A percentile compares a stretch with the other conserved stretches of the same genome.
phyloP scores from a whole-genome alignment of 1,140 invertebrate species.

The Drosophila kanapiae region DNA sequence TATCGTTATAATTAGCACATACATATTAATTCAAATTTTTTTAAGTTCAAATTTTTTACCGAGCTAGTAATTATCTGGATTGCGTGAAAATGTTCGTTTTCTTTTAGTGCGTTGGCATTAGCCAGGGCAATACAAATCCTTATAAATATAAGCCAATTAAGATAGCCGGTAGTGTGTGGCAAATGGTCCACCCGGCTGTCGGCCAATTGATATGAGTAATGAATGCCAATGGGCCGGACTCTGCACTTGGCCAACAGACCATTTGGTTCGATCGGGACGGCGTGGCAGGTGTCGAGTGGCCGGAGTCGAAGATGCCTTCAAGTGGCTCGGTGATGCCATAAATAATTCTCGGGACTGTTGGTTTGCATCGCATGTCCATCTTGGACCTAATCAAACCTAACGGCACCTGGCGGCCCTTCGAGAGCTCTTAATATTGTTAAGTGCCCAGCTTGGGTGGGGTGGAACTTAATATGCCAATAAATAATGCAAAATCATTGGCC shows the following conservation, averaged over 20 bases:
- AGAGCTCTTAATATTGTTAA: conserved; percentile 14
- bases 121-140: conserved; percentile 18
- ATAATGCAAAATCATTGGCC: conserved; percentile 17
- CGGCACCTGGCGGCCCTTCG: conserved; percentile 21
- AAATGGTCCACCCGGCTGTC: conserved; percentile 4
- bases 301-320: conserved; percentile 16
- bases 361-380: conserved; percentile 11
- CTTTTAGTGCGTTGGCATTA: conserved; percentile 1
- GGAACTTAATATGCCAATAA: conserved; percentile 20
- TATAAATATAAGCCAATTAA: conserved; percentile 60
- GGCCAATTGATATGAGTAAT: conserved; percentile 58
- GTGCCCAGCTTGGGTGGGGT: neutral
- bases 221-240: conserved; percentile 21
- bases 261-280: neutral
- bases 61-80: too few species aligned
- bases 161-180: conserved; percentile 6
- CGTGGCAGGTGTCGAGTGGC: conserved; percentile 31
- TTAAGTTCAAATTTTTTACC: too few species aligned
- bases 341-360: conserved; percentile 33
- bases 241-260: neutral
- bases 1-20: too few species aligned
- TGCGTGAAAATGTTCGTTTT: neutral
- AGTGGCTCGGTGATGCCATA: conserved; percentile 33
- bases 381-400: conserved; percentile 32
- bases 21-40: too few species aligned